Evolutionary conservation across 2,888 invertebrate genomes (phyloP), one percentile per base, ranked within the genome.

Genomic region (Melanostoma mellinum): DNA sequence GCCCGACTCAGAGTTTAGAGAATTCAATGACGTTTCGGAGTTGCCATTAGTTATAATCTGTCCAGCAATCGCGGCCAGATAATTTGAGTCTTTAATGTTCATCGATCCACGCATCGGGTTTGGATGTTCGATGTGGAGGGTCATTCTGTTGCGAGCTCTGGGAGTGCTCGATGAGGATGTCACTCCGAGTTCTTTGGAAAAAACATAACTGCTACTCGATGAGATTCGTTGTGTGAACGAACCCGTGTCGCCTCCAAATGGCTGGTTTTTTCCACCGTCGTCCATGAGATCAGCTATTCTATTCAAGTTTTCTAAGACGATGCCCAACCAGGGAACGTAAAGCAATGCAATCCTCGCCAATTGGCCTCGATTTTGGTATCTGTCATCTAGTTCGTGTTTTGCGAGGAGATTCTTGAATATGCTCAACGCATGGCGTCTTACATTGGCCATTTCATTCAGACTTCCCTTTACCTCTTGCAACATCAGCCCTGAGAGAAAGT

Each of bases 381-480:
- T 93, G 90, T 97, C 96, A 90, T 99, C 99, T 88, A 97, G 93
- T 88, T 98, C 96, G 90, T 99, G 99, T 90, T 99, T 99, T 6
- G 97, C 97, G 86, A 99, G 92, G 82, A 98, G 92, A 90, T 97
- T 97, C 78, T 98, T 94, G 32, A 99, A 92, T 9, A 96, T 95
- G 44, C 93, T 92, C 79, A 99, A 93, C 0, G 98, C 97, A 58
- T 94, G 93, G 84, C 95, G 95, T 1, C 98, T 94, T 86, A 97
- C 95, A 84, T 96, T 95, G 0, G 95, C 94, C 30, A 96, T 94
- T 91, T 98, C 97, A 86, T 96, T 95, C 4, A 99, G 93, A 0
- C 98, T 96, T 67, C 94, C 94, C 89, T 96, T 95, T 5, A 98
- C 94, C 93, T 99, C 98, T 91, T 97, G 96, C 86, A 99, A 92